phyloP scores from a whole-genome alignment of 2,888 invertebrate species.

The Thyatira batis region DNA sequence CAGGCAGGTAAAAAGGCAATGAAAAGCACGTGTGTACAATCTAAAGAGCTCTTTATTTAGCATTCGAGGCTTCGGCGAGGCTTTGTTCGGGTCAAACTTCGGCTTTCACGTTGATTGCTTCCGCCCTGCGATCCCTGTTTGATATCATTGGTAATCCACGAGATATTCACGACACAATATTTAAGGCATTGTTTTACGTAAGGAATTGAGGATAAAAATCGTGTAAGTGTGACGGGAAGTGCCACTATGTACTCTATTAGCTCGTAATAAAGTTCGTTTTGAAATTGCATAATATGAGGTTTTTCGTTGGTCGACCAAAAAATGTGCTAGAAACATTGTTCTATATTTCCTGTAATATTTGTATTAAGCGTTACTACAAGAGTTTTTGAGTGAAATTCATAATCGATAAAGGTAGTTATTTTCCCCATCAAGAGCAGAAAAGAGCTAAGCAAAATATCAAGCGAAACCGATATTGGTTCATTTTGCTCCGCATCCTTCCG shows the following conservation, averaged over 20 bases:
- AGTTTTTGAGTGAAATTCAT: background rate
- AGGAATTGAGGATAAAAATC: background rate
- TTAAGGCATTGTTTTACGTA: conserved; percentile 1
- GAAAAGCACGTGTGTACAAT: conserved; percentile 34
- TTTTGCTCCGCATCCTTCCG: background rate
- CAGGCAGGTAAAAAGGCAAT: conserved; percentile 2
- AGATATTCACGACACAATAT: conserved; percentile 6
- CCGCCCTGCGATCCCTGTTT: conserved; percentile 38
- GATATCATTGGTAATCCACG: conserved; percentile 21
- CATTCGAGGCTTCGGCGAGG: conserved; percentile 30
- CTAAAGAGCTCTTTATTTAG: conserved; percentile 50
- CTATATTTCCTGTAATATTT: background rate
- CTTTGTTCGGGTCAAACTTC: conserved; percentile 49
- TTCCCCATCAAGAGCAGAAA: background rate
- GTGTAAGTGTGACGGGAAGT: background rate
- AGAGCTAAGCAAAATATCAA: background rate
- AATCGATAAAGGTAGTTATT: background rate
- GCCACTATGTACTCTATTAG: background rate
- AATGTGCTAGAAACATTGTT: background rate
- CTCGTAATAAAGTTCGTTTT: background rate
- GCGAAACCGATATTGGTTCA: background rate
- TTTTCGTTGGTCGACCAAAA: too few relatives aligned
- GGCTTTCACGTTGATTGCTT: conserved; percentile 65
- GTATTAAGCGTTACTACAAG: background rate
- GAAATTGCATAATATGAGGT: background rate